Evolutionary conservation across 2,113 vertebrate genomes (phyloP), one percentile per base, ranked within the genome.

Genomic region (Myocastor coypus): DNA sequence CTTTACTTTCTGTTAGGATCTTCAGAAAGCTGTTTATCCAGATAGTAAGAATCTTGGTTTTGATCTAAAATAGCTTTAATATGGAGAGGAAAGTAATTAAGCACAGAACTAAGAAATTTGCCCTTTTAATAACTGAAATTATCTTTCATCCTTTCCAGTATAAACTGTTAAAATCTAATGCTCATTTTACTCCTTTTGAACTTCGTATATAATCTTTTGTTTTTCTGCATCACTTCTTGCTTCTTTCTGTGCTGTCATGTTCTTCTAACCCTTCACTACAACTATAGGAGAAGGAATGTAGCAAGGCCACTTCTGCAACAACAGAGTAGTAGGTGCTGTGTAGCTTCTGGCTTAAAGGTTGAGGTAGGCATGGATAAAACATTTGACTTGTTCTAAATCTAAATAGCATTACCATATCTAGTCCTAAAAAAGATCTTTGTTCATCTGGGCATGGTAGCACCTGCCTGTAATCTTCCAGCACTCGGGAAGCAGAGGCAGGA

Each of bases 1-100:
- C 46, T 84, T 92, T 69, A 81, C 24, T 94, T 89, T 75, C 57
- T 73, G 20, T 93, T 94, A 86, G 59, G 26, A 90, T 94, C 96
- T 57, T 81, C 61, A 77, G 40, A 73, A 95, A 81, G 7, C 26
- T 40, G 1, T 46, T 94, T 85, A 46, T 37, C 68, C 92, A 59
- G 69, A 61, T 28, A 90, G 9, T 55, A 80, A n/a, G 32, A 55
- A 78, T 86, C 28, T 92, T 91, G 13, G 22, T 73, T 73, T 26
- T 89, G 8, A 40, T 91, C 26, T 68, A 86, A 89, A 87, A n/a
- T 94, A 90, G 59, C 19, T 83, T 95, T 89, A 69, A 83, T 34
- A 57, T 16, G 28, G 59, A 7, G 42, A 30, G 37, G 40, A 8
- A 64, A 7, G 28, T 4, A 42, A 16, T 46, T 40, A 32, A 46